Evolutionary conservation across 2,113 vertebrate species (phyloP).

Genomic region (Cynoglossus semilaevis): DNA sequence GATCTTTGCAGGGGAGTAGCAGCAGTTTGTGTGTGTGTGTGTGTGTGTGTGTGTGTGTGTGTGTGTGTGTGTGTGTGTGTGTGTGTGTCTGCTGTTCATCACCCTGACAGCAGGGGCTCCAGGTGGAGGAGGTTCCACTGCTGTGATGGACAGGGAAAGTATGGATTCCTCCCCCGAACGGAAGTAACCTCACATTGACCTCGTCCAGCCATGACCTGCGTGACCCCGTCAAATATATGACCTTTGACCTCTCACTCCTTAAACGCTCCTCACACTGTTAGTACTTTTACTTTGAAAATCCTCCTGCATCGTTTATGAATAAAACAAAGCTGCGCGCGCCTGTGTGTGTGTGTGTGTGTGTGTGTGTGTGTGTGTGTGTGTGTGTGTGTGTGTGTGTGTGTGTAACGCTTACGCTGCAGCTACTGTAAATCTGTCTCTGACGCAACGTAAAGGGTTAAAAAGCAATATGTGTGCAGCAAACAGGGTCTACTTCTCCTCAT

Average conservation of each 20-base stretch:
- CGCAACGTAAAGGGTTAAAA: conserved; percentile 80
- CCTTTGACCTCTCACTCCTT: conserved; percentile 33
- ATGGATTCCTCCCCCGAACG: conserved; percentile 56
- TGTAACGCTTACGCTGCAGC: neutral
- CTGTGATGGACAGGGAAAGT: conserved; percentile 61
- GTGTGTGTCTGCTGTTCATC: conserved; percentile 57
- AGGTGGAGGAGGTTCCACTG: conserved; percentile 51
- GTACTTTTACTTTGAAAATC: too few species aligned
- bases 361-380: too few species aligned
- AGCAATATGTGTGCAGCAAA: conserved; percentile 65
- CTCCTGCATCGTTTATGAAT: neutral
- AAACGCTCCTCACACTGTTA: too few species aligned
- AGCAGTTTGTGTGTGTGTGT: conserved; percentile 1
- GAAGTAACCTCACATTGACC: conserved; percentile 68
- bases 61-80: neutral
- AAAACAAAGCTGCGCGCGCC: too few species aligned
- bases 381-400: too few species aligned
- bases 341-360: too few species aligned
- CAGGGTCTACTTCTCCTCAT: conserved; percentile 68
- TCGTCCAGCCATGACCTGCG: conserved; percentile 45
- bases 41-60: conserved; percentile 1
- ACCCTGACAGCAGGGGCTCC: conserved; percentile 58
- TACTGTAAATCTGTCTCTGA: conserved; percentile 37
- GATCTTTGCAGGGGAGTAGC: conserved; percentile 11
- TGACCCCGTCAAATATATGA: conserved; percentile 45